Percentiles rank a stretch among this genome's conserved stretches.
Evolutionary conservation across 2,797 vertebrate genomes (phyloP).

Genomic region (Harpagifer antarcticus): DNA sequence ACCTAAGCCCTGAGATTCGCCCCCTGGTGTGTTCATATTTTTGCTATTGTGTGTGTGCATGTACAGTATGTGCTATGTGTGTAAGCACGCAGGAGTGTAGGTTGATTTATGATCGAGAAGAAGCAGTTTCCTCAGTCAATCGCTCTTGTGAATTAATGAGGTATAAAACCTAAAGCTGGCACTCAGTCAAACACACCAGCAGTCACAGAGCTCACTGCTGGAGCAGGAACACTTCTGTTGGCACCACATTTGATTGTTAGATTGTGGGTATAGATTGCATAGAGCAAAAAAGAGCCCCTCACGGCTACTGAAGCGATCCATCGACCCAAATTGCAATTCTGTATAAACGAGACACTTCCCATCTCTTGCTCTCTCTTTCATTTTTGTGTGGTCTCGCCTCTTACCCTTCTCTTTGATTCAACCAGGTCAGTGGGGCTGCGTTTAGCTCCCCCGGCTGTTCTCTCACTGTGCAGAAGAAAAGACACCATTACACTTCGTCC

Average conservation of each 20-base stretch:
- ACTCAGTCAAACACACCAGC: conserved; percentile 74
- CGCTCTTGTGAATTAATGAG: conserved; percentile 87
- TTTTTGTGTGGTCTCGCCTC: conserved; percentile 35
- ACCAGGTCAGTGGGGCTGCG: conserved; percentile 61
- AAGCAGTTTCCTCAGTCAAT: conserved; percentile 84
- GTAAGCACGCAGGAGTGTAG: conserved; percentile 28
- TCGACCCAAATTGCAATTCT: conserved; percentile 62
- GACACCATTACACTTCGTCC: conserved; percentile 46
- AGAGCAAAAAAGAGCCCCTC: conserved; percentile 55
- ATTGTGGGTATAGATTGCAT: conserved; percentile 62
- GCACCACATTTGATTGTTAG: conserved; percentile 66
- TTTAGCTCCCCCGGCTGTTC: conserved; percentile 60
- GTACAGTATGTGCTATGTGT: not conserved
- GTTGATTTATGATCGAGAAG: conserved; percentile 83
- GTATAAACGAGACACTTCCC: conserved; percentile 60
- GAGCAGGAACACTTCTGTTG: conserved; percentile 56
- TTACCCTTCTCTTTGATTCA: conserved; percentile 60
- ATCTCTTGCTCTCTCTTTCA: conserved; percentile 35
- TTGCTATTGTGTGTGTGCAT: conserved; percentile 33
- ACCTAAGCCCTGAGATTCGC: conserved; percentile 68
- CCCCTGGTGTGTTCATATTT: conserved; percentile 59
- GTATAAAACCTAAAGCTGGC: conserved; percentile 85
- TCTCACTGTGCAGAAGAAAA: conserved; percentile 55
- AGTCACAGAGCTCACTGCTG: conserved; percentile 56
- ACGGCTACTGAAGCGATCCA: conserved; percentile 59